A percentile compares a stretch with the other conserved stretches of the same genome.
phyloP scores from a whole-genome alignment of 2,113 vertebrate genomes.

The Abramis brama region DNA sequence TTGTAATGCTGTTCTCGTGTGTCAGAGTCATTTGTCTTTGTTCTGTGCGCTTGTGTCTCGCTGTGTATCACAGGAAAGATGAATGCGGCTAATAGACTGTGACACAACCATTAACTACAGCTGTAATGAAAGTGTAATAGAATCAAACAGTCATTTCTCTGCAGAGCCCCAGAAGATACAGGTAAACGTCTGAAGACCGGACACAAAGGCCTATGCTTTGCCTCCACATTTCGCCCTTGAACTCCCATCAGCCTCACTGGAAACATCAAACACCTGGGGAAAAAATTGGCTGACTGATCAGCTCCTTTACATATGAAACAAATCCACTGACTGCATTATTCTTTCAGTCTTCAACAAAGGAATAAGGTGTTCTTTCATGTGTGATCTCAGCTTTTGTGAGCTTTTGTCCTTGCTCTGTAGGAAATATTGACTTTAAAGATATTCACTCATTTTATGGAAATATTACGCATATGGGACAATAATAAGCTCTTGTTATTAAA shows the following conservation, averaged over 20 bases:
- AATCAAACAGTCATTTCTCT: slow-evolving; percentile 76
- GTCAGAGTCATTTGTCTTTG: slow-evolving; percentile 77
- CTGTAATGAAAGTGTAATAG: slow-evolving; percentile 80
- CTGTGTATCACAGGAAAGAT: slow-evolving; percentile 80
- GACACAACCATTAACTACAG: slow-evolving; percentile 82
- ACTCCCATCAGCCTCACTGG: slow-evolving; percentile 58
- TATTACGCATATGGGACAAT: slow-evolving; percentile 29
- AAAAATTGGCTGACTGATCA: slow-evolving; percentile 24
- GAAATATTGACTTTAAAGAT: slow-evolving; percentile 61
- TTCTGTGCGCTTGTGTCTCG: slow-evolving; percentile 70
- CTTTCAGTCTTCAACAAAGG: slow-evolving; percentile 57
- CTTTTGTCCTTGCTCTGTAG: slow-evolving; percentile 62
- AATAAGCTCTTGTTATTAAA: slow-evolving; percentile 45
- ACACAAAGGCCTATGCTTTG: slow-evolving; percentile 31
- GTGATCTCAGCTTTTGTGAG: slow-evolving; percentile 8
- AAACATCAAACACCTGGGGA: slow-evolving; percentile 62
- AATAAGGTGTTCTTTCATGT: slow-evolving; percentile 54
- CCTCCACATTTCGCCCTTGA: slow-evolving; percentile 64
- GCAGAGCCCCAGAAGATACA: slow-evolving; percentile 64
- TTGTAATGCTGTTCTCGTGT: slow-evolving; percentile 61
- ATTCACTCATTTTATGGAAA: slow-evolving; percentile 35
- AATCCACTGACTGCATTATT: slow-evolving; percentile 67
- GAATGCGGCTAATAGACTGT: slow-evolving; percentile 82
- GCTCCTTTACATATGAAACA: slow-evolving; percentile 52
- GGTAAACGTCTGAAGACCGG: slow-evolving; percentile 76